Evolutionary conservation across 2,888 invertebrate genomes (phyloP).

Genomic region (Nesidiocoris tenuis): DNA sequence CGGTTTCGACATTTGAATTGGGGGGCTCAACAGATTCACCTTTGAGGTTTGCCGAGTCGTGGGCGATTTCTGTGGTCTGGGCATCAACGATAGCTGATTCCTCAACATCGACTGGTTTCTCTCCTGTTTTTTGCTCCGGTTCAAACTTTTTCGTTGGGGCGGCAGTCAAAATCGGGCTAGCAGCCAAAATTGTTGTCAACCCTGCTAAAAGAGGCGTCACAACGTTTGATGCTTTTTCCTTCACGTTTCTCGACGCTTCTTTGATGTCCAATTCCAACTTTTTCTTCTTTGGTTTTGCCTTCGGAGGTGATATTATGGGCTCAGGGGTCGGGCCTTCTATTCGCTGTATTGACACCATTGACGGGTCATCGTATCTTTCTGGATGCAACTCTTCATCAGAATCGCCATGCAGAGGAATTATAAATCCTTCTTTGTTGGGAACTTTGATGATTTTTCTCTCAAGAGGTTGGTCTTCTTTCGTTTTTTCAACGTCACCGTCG

Average conservation of each 20-base stretch:
- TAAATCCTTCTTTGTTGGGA: slow-evolving; percentile 46
- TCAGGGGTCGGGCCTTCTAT: slow-evolving; percentile 26
- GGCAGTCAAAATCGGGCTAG: slow-evolving; percentile 17
- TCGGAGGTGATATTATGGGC: neutral
- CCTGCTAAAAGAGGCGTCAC: slow-evolving; percentile 28
- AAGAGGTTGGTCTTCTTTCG: slow-evolving; percentile 53
- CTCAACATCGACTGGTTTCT: neutral
- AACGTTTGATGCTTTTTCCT: neutral
- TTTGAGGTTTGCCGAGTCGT: neutral
- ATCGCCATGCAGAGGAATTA: slow-evolving; percentile 49
- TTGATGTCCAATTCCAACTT: neutral
- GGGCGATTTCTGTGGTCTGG: neutral
- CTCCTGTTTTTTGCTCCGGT: neutral
- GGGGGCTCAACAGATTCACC: neutral
- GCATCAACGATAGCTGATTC: neutral
- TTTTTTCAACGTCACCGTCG: slow-evolving; percentile 43
- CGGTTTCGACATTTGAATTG: no score
- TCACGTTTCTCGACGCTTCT: neutral
- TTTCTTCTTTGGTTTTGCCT: neutral
- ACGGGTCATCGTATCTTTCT: slow-evolving; percentile 41
- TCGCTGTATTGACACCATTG: slow-evolving; percentile 12
- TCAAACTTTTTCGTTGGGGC: neutral
- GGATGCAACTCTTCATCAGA: slow-evolving; percentile 48
- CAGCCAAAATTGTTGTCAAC: slow-evolving; percentile 26
- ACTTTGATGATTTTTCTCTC: slow-evolving; percentile 39